These are phyloP conservation scores for Tetrao urogallus DNA, from an alignment of 2,113 vertebrate species.

Conservation along the genomic window DNA sequence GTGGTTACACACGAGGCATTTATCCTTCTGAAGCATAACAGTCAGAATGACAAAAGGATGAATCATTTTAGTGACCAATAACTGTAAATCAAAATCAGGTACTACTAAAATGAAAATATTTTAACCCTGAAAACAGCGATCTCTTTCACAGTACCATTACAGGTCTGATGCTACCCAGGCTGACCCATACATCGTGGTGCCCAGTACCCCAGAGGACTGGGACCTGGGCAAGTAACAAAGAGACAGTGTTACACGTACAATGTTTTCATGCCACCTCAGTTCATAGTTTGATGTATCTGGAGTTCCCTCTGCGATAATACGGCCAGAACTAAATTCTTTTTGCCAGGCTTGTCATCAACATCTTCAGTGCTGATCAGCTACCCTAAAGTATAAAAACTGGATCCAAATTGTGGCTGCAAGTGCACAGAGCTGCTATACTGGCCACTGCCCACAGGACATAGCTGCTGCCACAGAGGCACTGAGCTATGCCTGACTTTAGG, in stretches of 20 bases:
- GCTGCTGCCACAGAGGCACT: background rate
- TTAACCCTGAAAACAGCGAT: background rate
- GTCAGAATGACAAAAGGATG: background rate
- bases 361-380: background rate
- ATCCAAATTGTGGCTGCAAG: background rate
- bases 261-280: background rate
- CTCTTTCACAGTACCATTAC: rapidly evolving
- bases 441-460: background rate
- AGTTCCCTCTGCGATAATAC: background rate
- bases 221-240: background rate
- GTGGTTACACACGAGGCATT: rapidly evolving
- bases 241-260: rapidly evolving
- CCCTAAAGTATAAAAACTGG: background rate
- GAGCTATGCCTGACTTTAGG: background rate
- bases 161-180: background rate
- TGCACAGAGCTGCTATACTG: background rate
- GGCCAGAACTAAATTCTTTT: background rate
- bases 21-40: background rate
- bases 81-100: background rate
- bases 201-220: rapidly evolving
- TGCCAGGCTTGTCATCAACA: background rate
- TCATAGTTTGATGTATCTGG: background rate
- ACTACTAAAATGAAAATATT: background rate
- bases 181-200: rapidly evolving
- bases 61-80: rapidly evolving